Percentiles rank a stretch among this genome's conserved stretches.
Conservation (phyloP, 2,888 invertebrate species). For the Anorthoa munda region DNA sequence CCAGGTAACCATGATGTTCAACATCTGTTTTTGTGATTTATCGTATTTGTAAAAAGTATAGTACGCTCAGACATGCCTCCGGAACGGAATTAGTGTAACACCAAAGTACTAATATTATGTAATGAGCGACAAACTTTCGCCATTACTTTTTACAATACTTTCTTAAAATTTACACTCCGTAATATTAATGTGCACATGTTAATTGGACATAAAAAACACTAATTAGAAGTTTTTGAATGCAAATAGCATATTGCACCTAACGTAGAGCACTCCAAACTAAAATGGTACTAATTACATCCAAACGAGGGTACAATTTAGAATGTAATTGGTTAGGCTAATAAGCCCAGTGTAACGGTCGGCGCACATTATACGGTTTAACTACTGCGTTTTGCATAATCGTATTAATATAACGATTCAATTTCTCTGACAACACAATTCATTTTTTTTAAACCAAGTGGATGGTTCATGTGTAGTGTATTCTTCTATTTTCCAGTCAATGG, state of each 20-base stretch:
- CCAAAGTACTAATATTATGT: conserved; percentile 22
- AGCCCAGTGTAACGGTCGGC: conserved; percentile 64
- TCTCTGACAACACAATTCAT: conserved; percentile 42
- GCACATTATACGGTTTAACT: conserved; percentile 62
- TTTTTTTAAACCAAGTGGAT: neutral
- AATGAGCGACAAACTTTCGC: conserved; percentile 40
- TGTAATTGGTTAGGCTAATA: conserved; percentile 40
- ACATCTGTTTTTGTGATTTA: neutral
- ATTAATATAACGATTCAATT: conserved; percentile 62
- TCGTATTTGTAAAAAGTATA: too few relatives aligned
- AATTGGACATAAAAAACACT: conserved; percentile 59
- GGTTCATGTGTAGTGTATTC: neutral
- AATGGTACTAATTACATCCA: conserved; percentile 26
- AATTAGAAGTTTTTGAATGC: conserved; percentile 64
- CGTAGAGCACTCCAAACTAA: conserved; percentile 8
- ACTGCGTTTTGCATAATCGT: conserved; percentile 64
- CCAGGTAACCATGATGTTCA: neutral
- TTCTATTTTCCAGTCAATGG: too few relatives aligned
- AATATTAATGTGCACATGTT: conserved; percentile 57
- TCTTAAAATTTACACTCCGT: conserved; percentile 55
- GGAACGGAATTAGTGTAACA: conserved; percentile 9
- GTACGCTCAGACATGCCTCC: neutral
- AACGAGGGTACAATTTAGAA: conserved; percentile 35
- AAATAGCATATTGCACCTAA: conserved; percentile 61
- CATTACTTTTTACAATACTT: conserved; percentile 49